phyloP scores from a whole-genome alignment of 2,113 vertebrate species.

The Centrocercus urophasianus region DNA sequence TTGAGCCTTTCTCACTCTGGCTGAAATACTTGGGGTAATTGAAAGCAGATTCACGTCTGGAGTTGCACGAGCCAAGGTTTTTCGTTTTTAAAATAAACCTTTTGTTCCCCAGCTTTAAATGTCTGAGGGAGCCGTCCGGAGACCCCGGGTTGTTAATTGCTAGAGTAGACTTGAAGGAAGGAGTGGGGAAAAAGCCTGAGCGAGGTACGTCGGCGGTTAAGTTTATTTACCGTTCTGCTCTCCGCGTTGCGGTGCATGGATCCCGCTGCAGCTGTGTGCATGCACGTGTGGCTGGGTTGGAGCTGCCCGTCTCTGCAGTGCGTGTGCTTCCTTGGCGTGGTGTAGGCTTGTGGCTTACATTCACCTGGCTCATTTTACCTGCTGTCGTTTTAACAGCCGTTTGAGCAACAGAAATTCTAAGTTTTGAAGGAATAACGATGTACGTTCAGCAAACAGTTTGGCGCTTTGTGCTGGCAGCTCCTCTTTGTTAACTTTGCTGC shows the following conservation, averaged over 20 bases:
- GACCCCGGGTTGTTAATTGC: slow-evolving; percentile 74
- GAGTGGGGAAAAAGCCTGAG: not conserved
- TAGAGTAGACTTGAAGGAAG: slow-evolving; percentile 67
- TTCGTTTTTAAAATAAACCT: slow-evolving; percentile 82
- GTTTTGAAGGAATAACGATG: not conserved
- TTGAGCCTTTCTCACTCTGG: slow-evolving; percentile 81
- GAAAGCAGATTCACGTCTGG: slow-evolving; percentile 84
- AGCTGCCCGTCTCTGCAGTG: not conserved
- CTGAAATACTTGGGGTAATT: slow-evolving; percentile 84
- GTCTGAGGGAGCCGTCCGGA: slow-evolving; percentile 65
- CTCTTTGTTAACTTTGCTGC: slow-evolving; percentile 60
- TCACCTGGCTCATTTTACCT: not conserved
- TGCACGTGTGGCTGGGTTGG: not conserved
- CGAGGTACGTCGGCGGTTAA: slow-evolving; percentile 56
- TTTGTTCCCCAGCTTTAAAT: slow-evolving; percentile 83
- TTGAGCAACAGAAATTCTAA: not conserved
- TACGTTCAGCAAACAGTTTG: slow-evolving; percentile 26
- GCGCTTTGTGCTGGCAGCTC: not conserved
- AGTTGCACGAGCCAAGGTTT: slow-evolving; percentile 78
- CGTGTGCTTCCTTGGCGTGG: not conserved
- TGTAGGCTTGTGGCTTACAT: not conserved
- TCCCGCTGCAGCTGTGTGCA: not conserved
- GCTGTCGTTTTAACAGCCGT: not conserved
- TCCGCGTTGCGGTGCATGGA: not conserved
- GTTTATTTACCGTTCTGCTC: slow-evolving; percentile 9